Percentiles rank a stretch among this genome's conserved stretches.
Conservation (phyloP, 92 coral and sea anemone species). For the Umimayanthus kanabou region DNA sequence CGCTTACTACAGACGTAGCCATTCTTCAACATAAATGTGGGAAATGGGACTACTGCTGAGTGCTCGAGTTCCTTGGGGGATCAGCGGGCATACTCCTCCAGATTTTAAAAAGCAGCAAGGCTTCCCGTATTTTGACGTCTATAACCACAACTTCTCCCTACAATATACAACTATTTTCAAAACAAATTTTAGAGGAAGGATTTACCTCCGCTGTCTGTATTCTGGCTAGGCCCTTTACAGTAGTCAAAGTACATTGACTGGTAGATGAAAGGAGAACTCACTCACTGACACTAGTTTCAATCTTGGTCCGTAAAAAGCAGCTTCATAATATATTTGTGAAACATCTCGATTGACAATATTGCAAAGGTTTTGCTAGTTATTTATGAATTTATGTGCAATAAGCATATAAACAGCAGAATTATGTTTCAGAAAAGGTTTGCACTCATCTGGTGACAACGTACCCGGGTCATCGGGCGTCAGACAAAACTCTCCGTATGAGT, state of each 20-base stretch:
- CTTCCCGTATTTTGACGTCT: too few species aligned
- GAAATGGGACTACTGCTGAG: too few species aligned
- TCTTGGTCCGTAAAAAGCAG: background rate
- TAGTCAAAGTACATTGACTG: background rate
- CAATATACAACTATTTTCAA: too few species aligned
- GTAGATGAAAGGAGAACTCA: background rate
- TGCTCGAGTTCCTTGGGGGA: too few species aligned
- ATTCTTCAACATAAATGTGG: too few species aligned
- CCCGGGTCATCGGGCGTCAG: conserved; percentile 74
- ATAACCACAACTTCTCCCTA: too few species aligned
- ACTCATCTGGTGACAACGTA: conserved; percentile 62
- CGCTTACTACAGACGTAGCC: too few species aligned
- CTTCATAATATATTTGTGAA: too few species aligned
- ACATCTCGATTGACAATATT: background rate
- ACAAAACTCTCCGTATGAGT: conserved; percentile 96
- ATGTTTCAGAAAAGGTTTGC: conserved; percentile 80
- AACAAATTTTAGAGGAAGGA: background rate
- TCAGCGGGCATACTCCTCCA: too few species aligned
- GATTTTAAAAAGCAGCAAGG: too few species aligned
- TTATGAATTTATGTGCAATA: conserved; percentile 63
- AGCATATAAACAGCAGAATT: conserved; percentile 89
- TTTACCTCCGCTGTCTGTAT: background rate
- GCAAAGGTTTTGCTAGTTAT: background rate
- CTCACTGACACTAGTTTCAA: background rate
- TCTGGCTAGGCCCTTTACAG: background rate